Percentiles rank a stretch among this genome's conserved stretches.
Conservation (phyloP, 2,113 vertebrate species). For the Cyanoliseus patagonus region DNA sequence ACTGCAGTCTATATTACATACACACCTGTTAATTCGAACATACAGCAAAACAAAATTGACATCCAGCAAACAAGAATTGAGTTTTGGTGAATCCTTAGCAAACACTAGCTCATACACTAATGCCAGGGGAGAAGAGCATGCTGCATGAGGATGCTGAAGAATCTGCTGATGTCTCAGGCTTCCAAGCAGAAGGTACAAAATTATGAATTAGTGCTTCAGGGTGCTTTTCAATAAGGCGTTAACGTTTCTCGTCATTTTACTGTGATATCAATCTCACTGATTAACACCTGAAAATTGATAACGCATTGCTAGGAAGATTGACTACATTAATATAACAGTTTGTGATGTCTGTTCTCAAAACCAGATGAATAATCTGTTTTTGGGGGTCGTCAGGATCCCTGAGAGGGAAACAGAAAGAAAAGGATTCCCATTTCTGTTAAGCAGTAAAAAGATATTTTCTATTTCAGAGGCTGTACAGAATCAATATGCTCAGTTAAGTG, state of each 20-base stretch:
- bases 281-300: background rate
- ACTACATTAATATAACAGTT: background rate
- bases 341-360: background rate
- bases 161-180: background rate
- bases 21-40: constrained; percentile 83
- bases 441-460: background rate
- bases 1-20: constrained; percentile 97
- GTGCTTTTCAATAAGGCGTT: background rate
- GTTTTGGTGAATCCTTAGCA: background rate
- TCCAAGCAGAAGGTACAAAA: background rate
- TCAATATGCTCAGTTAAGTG: background rate
- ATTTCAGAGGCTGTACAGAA: background rate
- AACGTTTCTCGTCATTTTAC: background rate
- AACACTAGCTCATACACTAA: background rate
- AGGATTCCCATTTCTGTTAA: background rate
- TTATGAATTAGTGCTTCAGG: background rate
- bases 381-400: background rate
- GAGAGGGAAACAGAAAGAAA: background rate
- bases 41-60: background rate
- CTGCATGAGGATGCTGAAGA: background rate
- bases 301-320: background rate
- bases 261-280: background rate
- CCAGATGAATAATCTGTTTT: background rate
- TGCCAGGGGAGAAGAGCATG: rapidly evolving
- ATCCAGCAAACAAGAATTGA: background rate